Base-by-base conservation (phyloP, 2,888 invertebrate genomes). In the Perizoma affinitatum region DNA sequence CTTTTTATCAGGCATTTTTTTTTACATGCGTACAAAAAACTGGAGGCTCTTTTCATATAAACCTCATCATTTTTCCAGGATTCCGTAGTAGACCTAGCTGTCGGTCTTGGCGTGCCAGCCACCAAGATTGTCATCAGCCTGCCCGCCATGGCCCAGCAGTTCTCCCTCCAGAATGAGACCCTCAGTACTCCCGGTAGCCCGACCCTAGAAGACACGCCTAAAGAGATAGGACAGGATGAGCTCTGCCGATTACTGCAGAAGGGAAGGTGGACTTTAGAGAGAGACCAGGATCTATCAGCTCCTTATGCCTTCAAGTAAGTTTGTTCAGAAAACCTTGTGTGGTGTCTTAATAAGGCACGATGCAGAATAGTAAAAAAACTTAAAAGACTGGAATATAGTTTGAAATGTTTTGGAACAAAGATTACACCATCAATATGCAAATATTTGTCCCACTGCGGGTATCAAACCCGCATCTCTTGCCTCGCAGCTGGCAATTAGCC, bases 261-360 rank as follows among this genome's bases (percentile, higher is more conserved):
- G 38, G 93, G 93, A 68, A 84, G 93, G 49, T 96, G 96, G 96
- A 96, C 95, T 0, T 79, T 96, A 63, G 96, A 96, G 77, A 92
- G 96, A 58, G 96, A 96, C 70, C 95, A 96, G 77, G 96, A 96
- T 84, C 87, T 96, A 65, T 95, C 96, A 0, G 96, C 95, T 61
- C 96, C 96, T 69, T 96, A 96, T 75, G 95, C 96, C 73, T 96
- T 95, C 80, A 93, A 93, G 94, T 94, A 35, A 50, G 54, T 44
- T 22, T 9, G 2, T 38, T 38, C 38, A 7, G 22, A 22, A 3
- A 22, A 22, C 3, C 22, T 22, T 22, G 22, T 22, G 22, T 2
- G 3, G 1, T 22, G 22, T 3, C 22, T 22, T 22, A 2, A 3
- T 22, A 3, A 22, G 22, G 22, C 22, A 22, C 22, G 22, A 22